Evolutionary conservation across 1,140 invertebrate genomes (phyloP).

Genomic region (Mylabris phalerata): DNA sequence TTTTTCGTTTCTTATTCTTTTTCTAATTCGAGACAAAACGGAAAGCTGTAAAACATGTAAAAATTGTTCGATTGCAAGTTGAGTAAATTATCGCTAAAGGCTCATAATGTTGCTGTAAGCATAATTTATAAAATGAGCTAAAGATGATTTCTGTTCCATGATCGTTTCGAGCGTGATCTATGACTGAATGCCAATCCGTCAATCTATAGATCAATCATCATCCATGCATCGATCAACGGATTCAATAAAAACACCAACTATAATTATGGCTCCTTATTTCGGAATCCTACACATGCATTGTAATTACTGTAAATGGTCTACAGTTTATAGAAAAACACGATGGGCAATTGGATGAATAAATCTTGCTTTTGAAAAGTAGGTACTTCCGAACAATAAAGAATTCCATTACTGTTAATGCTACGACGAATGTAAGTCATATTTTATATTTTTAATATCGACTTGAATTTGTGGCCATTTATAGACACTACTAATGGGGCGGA

Average conservation of each 20-base stretch:
- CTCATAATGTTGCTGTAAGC: background rate
- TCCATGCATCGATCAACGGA: constrained; percentile 29
- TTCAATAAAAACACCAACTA: constrained; percentile 32
- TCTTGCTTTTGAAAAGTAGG: constrained; percentile 21
- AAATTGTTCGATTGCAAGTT: background rate
- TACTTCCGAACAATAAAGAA: constrained; percentile 21
- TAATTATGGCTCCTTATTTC: constrained; percentile 35
- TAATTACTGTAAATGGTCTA: constrained; percentile 35
- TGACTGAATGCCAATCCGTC: constrained; percentile 34
- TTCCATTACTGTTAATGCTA: constrained; percentile 23
- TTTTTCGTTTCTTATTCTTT: background rate
- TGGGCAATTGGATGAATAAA: constrained; percentile 31
- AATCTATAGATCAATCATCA: constrained; percentile 33
- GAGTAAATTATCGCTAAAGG: background rate
- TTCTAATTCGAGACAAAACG: background rate
- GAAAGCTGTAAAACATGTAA: background rate
- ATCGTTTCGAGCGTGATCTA: constrained; percentile 31
- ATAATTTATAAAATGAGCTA: too few relatives aligned
- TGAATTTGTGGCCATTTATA: constrained; percentile 16
- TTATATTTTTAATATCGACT: constrained; percentile 18
- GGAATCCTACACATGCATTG: constrained; percentile 36
- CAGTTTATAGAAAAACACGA: constrained; percentile 25
- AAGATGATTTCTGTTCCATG: background rate
- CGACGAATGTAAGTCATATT: constrained; percentile 22
- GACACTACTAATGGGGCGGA: constrained; percentile 7